Conservation (phyloP, 2,888 invertebrate genomes). For the Junonia oenone region DNA sequence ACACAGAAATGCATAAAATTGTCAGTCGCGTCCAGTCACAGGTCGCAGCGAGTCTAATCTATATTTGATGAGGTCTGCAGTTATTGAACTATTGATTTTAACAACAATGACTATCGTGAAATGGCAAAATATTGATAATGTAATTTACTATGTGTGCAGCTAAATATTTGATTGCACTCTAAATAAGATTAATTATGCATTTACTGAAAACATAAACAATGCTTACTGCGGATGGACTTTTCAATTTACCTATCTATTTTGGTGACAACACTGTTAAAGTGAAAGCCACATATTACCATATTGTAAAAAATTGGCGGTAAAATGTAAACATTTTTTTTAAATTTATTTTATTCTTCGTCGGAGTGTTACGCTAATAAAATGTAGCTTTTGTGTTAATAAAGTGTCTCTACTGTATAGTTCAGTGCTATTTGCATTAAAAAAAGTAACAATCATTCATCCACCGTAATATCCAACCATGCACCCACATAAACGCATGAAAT, state of each 20-base stretch:
- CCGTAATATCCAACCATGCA: no score
- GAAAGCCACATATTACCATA: background rate
- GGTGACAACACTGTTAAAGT: background rate
- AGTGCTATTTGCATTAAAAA: no score
- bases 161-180: background rate
- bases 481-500: no score
- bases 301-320: no score
- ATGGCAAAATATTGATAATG: background rate
- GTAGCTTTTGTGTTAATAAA: no score
- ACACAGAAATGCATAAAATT: background rate
- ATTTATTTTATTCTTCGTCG: no score
- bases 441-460: no score
- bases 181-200: background rate
- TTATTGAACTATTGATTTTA: background rate
- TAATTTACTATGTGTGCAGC: background rate
- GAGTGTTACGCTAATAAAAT: no score
- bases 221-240: background rate
- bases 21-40: background rate
- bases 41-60: no score
- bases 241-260: background rate
- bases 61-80: background rate
- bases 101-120: background rate
- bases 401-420: no score
- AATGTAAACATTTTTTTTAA: no score
- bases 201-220: background rate